Evolutionary conservation across 2,888 invertebrate genomes (phyloP).

Genomic region (Heliconius sara): DNA sequence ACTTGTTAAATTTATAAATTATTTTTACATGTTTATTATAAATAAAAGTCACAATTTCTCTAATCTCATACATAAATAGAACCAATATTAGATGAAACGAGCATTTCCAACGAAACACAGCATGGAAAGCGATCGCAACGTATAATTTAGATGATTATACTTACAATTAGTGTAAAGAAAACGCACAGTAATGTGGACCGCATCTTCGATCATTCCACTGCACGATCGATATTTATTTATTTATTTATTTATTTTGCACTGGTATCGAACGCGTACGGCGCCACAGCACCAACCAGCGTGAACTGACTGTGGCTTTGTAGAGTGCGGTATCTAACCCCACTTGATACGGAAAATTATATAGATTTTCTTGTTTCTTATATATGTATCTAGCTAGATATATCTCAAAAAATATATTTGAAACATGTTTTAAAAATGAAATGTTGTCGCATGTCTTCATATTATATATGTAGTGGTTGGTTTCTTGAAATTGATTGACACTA

Average conservation of each 20-base stretch:
- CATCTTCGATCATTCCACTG: constrained; percentile 63
- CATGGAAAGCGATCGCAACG: constrained; percentile 42
- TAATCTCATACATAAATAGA: constrained; percentile 12
- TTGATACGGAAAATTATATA: constrained; percentile 39
- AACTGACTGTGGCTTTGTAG: constrained; percentile 54
- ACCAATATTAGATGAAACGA: constrained; percentile 28
- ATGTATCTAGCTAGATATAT: not conserved
- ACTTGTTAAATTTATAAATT: not conserved
- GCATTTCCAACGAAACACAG: constrained; percentile 26
- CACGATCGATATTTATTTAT: constrained; percentile 55
- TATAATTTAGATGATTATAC: constrained; percentile 54
- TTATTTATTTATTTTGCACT: constrained; percentile 26
- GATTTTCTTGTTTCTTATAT: constrained; percentile 23
- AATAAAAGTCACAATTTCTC: not conserved
- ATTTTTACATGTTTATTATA: not conserved
- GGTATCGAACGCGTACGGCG: constrained; percentile 61
- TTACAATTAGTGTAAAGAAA: constrained; percentile 72
- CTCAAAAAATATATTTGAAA: constrained; percentile 13
- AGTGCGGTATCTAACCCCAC: constrained; percentile 45
- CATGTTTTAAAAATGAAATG: constrained; percentile 14
- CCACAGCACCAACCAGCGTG: constrained; percentile 60
- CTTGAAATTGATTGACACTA: not conserved
- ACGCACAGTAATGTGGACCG: constrained; percentile 71
- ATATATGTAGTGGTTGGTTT: not conserved
- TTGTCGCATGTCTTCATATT: constrained; percentile 1